Evolutionary conservation across 1,140 invertebrate genomes (phyloP).

Genomic region (Brachionus rubens): DNA sequence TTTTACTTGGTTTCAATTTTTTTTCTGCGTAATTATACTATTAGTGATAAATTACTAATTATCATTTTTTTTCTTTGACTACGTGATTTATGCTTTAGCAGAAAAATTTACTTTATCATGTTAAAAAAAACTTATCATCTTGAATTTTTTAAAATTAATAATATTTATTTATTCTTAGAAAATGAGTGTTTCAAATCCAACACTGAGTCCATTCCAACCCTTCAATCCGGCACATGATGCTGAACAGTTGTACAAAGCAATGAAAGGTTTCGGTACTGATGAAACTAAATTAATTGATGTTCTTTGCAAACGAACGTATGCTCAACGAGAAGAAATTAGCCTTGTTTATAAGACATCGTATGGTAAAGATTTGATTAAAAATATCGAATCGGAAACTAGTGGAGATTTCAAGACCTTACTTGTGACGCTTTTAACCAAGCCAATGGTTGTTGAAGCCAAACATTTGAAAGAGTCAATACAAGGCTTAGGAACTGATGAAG

Average conservation of each 20-base stretch:
- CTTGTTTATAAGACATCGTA: constrained; percentile 86
- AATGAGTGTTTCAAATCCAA: constrained; percentile 40
- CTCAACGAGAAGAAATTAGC: constrained; percentile 82
- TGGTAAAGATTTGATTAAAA: constrained; percentile 67
- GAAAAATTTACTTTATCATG: too few relatives aligned
- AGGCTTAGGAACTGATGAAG: constrained; percentile 63
- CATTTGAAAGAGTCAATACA: constrained; percentile 58
- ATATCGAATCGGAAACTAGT: constrained; percentile 60
- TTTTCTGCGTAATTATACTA: too few relatives aligned
- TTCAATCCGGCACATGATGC: constrained; percentile 56
- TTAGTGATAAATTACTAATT: too few relatives aligned
- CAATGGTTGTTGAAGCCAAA: constrained; percentile 58
- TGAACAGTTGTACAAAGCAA: constrained; percentile 56
- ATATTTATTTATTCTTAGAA: neutral
- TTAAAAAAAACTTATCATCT: too few relatives aligned
- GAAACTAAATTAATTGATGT: constrained; percentile 87
- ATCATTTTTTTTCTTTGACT: too few relatives aligned
- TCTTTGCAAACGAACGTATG: constrained; percentile 77
- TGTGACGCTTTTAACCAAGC: constrained; percentile 52
- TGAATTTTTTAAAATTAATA: too few relatives aligned
- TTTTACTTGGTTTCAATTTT: too few relatives aligned
- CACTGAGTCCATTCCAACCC: constrained; percentile 53
- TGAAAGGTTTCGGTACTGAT: constrained; percentile 68
- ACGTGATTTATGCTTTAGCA: too few relatives aligned
- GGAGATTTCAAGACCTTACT: constrained; percentile 56